Evolutionary conservation across 2,888 invertebrate species (phyloP), one percentile per base, ranked within the genome.

Genomic region (Trachelus iudaicus): DNA sequence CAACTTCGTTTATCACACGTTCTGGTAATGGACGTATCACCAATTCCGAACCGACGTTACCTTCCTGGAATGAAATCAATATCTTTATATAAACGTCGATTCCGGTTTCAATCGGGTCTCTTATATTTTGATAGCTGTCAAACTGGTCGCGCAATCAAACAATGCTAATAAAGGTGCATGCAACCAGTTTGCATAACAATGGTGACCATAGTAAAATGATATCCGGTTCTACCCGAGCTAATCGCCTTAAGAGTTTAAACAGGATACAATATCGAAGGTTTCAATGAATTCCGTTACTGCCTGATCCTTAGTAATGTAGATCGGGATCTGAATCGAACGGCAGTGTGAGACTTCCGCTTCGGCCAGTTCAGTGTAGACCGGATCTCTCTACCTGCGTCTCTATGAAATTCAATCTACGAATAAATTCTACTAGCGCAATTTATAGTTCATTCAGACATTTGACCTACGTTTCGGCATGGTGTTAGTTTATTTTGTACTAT

Each of bases 21-120:
- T 95, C 93, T 74, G 98, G 97, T 82, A 98, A 93, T 81, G 98
- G 97, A 86, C 96, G 94, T 90, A 98, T 97, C 85, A 98, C 96
- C 89, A 97, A 92, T 87, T 97, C 96, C 91, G 96, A 95, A 82
- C 98, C 98, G 84, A 98, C 97, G 86, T 97, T 97, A 85, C 98
- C 98, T 92, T 98, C 97, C 98, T 98, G 93, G 81, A 84, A 82
- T 73, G 23, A 31, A 75, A 77, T 68, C 12, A 75, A 73, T 73
- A 76, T 74, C 35, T 71, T 33, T 75, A 23, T 23, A 56, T 56
- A 56, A 6, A 56, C 6, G 9, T 56, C 56, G 9, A 23, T 56
- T 23, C 9, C 56, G 23, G 56, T 23, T 56, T 9, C 56, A 23
- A 23, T 23, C 56, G 56, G 9, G 56, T 56, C 56, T 9, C 23